These are phyloP conservation scores for Heterotilapia buettikoferi DNA, from an alignment of 2,113 vertebrate species.

Conservation along the genomic window DNA sequence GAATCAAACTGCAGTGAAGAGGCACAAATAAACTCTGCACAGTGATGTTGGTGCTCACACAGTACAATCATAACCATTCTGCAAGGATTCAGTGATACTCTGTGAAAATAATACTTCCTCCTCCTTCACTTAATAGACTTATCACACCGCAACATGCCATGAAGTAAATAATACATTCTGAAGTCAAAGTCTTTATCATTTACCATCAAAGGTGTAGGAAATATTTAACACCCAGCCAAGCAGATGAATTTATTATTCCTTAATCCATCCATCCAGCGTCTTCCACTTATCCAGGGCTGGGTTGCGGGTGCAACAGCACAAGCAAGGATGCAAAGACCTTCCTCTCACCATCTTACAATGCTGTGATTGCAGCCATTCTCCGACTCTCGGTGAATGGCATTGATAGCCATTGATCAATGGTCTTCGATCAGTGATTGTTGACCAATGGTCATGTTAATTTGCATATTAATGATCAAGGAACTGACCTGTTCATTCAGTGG, in stretches of 20 bases:
- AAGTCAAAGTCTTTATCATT: not conserved
- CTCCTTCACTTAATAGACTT: not conserved
- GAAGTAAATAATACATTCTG: not conserved
- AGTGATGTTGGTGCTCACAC: not conserved
- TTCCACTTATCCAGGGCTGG: fast-evolving
- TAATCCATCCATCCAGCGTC: not conserved
- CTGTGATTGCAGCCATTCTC: not conserved
- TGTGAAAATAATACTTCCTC: not conserved
- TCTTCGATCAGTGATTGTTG: not conserved
- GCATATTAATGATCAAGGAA: not conserved
- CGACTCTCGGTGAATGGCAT: fast-evolving
- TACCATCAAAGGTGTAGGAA: not conserved
- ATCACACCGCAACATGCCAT: fast-evolving
- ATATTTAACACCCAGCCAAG: not conserved
- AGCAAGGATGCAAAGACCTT: not conserved
- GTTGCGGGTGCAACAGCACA: not conserved
- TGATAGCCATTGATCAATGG: not conserved
- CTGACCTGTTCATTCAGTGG: not conserved
- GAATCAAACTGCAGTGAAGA: not conserved
- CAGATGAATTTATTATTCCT: not conserved
- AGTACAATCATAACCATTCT: not conserved
- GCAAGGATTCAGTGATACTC: not conserved
- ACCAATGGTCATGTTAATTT: not conserved
- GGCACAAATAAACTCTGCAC: not conserved
- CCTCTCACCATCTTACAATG: not conserved